Evolutionary conservation across 2,888 invertebrate species (phyloP).

Genomic region (Limnephilus lunatus): DNA sequence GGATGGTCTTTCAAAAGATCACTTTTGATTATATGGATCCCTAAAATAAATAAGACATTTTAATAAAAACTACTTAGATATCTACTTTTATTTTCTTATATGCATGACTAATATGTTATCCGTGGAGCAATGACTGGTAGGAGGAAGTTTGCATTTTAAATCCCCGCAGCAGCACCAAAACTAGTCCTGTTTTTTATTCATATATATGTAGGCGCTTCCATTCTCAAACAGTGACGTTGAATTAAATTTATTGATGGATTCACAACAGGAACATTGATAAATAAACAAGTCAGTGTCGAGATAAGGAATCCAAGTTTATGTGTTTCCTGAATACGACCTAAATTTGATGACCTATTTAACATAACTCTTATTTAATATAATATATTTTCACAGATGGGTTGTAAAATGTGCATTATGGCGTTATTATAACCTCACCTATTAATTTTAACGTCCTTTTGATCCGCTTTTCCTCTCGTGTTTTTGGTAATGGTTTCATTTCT

Average conservation of each 20-base stretch:
- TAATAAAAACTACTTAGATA: not conserved
- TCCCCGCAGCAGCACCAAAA: too few species aligned
- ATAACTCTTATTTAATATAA: too few species aligned
- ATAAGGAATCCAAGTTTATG: not conserved
- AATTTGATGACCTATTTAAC: too few species aligned
- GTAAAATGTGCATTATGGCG: not conserved
- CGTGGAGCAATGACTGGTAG: too few species aligned
- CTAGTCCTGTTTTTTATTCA: not conserved
- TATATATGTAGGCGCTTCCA: not conserved
- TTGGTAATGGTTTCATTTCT: constrained; percentile 35
- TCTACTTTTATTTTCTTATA: too few species aligned
- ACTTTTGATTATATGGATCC: constrained; percentile 58
- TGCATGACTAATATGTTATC: too few species aligned
- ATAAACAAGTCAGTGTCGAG: too few species aligned
- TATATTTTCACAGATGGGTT: too few species aligned
- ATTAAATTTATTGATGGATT: not conserved
- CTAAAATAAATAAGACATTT: constrained; percentile 50
- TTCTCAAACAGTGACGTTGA: not conserved
- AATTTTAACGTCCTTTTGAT: not conserved
- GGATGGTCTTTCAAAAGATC: constrained; percentile 60
- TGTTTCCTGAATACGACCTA: too few species aligned
- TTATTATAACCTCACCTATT: constrained; percentile 7
- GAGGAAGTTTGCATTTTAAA: too few species aligned
- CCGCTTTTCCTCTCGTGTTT: not conserved
- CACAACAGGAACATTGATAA: not conserved